These are phyloP conservation scores for Gasterosteus nipponicus DNA, from an alignment of 2,113 vertebrate species.

Conservation along the genomic window DNA sequence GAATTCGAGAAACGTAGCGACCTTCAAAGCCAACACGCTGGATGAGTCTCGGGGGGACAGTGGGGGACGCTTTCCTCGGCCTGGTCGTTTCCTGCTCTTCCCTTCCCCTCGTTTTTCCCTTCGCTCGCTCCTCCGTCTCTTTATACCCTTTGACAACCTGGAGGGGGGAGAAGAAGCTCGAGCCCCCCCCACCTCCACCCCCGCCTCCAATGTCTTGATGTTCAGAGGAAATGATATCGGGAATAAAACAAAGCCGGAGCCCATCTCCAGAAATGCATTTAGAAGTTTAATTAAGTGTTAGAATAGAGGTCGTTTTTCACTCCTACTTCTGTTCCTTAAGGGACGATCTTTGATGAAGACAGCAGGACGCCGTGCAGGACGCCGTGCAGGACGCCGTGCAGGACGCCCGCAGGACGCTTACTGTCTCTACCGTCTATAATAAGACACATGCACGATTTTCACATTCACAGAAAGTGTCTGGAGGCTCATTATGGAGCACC, in stretches of 20 bases:
- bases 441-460: background rate
- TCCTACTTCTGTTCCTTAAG: slow-evolving; percentile 58
- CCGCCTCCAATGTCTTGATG: too few relatives aligned
- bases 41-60: too few relatives aligned
- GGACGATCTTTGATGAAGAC: slow-evolving; percentile 58
- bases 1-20: too few relatives aligned
- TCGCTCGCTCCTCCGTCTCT: slow-evolving; percentile 49
- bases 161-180: slow-evolving; percentile 34
- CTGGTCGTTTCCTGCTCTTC: background rate
- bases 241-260: slow-evolving; percentile 64
- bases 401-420: slow-evolving; percentile 52
- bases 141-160: slow-evolving; percentile 58
- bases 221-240: slow-evolving; percentile 70
- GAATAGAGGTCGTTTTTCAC: too few relatives aligned
- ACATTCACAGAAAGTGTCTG: background rate
- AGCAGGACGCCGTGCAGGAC: slow-evolving; percentile 35
- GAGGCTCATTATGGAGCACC: background rate
- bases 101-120: background rate
- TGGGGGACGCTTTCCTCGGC: too few relatives aligned
- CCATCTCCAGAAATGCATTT: slow-evolving; percentile 57
- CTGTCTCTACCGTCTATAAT: slow-evolving; percentile 38
- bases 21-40: too few relatives aligned
- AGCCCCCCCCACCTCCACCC: slow-evolving; percentile 1
- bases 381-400: slow-evolving; percentile 35
- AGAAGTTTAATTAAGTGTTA: too few relatives aligned